Percentiles rank a stretch among this genome's conserved stretches.
Evolutionary conservation across 2,797 vertebrate genomes (phyloP).

Genomic region (Trichosurus vulpecula): DNA sequence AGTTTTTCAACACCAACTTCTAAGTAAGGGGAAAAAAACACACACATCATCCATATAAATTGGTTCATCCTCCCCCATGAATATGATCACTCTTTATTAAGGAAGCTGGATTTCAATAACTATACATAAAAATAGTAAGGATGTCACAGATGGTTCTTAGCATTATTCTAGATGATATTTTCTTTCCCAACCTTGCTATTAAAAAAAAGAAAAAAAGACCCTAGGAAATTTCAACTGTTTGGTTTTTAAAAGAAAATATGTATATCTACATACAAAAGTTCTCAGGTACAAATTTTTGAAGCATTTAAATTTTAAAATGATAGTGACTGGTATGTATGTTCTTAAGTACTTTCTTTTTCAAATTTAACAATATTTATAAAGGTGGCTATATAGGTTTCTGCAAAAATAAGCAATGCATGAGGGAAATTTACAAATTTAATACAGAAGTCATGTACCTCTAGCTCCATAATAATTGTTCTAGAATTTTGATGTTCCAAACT

Average conservation of each 20-base stretch:
- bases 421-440: background rate
- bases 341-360: constrained; percentile 19
- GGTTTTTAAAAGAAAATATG: constrained; percentile 35
- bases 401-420: background rate
- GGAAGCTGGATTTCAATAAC: background rate
- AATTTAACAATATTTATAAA: constrained; percentile 28
- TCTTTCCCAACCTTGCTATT: background rate
- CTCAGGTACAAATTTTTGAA: background rate
- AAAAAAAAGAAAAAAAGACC: background rate
- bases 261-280: background rate
- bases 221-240: background rate
- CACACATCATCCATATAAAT: background rate
- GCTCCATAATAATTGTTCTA: constrained; percentile 81
- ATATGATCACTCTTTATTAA: background rate
- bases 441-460: accelerated
- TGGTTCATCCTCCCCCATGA: background rate
- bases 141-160: background rate
- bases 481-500: constrained; percentile 84
- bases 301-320: constrained; percentile 11
- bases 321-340: background rate
- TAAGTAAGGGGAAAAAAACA: background rate
- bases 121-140: background rate
- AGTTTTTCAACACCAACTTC: background rate
- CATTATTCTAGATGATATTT: background rate
- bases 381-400: constrained; percentile 5